These are phyloP conservation scores for Stegastes partitus DNA, from an alignment of 2,113 vertebrate genomes.

Conservation along the genomic window DNA sequence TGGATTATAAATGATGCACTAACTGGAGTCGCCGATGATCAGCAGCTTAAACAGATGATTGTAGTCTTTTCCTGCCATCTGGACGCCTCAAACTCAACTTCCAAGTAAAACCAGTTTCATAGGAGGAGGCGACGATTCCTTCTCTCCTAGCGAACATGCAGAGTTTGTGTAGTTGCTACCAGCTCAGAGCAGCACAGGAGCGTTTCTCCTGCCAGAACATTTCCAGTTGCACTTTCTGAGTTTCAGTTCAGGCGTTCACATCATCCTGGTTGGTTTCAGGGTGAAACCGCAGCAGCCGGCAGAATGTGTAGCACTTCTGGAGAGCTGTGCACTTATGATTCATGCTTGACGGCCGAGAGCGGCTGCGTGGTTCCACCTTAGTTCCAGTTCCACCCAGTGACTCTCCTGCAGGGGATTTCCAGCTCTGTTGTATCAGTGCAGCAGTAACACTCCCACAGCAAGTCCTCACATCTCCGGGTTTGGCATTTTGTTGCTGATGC, in stretches of 20 bases:
- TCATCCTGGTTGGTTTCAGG: background rate
- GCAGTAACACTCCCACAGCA: background rate
- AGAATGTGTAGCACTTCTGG: background rate
- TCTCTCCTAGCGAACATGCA: constrained; percentile 16
- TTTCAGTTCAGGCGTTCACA: constrained; percentile 34
- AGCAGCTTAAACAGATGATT: constrained; percentile 90
- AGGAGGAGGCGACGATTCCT: constrained; percentile 35
- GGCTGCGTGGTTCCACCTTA: constrained; percentile 28
- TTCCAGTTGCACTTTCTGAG: constrained; percentile 47
- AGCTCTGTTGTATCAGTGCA: constrained; percentile 15
- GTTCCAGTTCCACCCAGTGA: constrained; percentile 46
- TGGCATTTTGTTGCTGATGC: background rate
- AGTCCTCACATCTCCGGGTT: background rate
- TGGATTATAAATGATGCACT: constrained; percentile 57
- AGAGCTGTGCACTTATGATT: constrained; percentile 16
- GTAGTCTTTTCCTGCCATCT: constrained; percentile 89
- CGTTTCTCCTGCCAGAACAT: background rate
- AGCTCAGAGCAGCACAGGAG: constrained; percentile 5
- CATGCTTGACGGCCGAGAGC: constrained; percentile 4
- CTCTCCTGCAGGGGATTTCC: constrained; percentile 50
- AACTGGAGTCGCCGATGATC: constrained; percentile 91
- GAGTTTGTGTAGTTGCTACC: background rate
- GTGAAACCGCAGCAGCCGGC: constrained; percentile 11
- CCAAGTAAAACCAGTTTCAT: constrained; percentile 46
- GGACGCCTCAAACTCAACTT: constrained; percentile 2